Percentiles rank a stretch among this genome's conserved stretches.
Conservation (phyloP, 2,888 invertebrate genomes). For the Hypsopygia costalis region DNA sequence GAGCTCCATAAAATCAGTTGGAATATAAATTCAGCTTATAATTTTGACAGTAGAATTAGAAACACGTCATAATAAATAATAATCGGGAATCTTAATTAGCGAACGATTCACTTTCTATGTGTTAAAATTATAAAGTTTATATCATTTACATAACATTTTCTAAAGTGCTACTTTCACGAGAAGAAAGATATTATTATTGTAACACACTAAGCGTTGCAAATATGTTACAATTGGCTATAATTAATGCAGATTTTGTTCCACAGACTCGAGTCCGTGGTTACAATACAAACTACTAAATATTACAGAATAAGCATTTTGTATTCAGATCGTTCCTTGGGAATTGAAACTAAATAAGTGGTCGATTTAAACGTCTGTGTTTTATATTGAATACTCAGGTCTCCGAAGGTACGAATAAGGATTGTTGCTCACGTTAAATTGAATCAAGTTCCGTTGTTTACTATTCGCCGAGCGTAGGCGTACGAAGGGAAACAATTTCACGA, state of each 20-base stretch:
- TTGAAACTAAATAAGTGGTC: constrained; percentile 5
- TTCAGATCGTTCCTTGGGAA: constrained; percentile 3
- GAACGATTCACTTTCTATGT: no score
- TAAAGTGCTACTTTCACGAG: constrained; percentile 4
- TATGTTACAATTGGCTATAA: constrained; percentile 4
- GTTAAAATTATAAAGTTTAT: not conserved
- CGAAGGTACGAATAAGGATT: not conserved
- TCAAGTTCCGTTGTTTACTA: constrained; percentile 2
- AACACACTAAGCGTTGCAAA: constrained; percentile 5
- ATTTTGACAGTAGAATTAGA: no score
- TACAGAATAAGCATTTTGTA: not conserved
- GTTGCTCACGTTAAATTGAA: constrained; percentile 1
- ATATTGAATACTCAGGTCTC: no score
- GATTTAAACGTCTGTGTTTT: not conserved
- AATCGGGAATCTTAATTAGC: no score
- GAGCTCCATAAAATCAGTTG: no score
- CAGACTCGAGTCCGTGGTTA: no score
- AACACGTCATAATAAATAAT: no score
- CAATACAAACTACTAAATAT: no score
- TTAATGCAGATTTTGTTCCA: constrained; percentile 7
- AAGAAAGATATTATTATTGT: constrained; percentile 3
- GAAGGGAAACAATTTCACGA: constrained; percentile 27
- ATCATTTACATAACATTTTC: constrained; percentile 2
- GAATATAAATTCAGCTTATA: no score
- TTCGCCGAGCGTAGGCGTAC: not conserved